Evolutionary conservation across 2,888 invertebrate species (phyloP).

Genomic region (Drosophila birchii): DNA sequence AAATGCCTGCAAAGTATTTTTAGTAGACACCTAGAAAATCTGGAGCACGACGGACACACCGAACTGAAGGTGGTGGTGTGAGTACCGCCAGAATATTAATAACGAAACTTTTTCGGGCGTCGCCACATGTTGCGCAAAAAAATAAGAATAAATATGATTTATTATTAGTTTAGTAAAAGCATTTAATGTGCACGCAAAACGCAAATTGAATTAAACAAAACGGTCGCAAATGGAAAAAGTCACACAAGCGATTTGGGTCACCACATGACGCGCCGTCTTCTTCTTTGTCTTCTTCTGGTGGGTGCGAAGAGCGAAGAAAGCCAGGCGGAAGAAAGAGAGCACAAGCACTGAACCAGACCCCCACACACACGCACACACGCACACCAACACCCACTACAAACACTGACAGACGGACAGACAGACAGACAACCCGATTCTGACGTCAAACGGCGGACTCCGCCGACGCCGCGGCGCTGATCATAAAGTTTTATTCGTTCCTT

Average conservation of each 20-base stretch:
- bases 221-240: slow-evolving; percentile 38
- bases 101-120: slow-evolving; percentile 19
- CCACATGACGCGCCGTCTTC: slow-evolving; percentile 67
- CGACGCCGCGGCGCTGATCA: slow-evolving; percentile 25
- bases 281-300: slow-evolving; percentile 20
- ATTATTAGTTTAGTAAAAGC: slow-evolving; percentile 37
- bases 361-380: slow-evolving; percentile 11
- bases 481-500: slow-evolving; percentile 23
- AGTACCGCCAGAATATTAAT: slow-evolving; percentile 20
- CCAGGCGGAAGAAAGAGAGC: slow-evolving; percentile 40
- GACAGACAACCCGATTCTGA: slow-evolving; percentile 41
- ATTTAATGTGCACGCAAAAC: slow-evolving; percentile 33
- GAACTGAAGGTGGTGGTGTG: slow-evolving; percentile 17
- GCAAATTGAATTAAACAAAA: slow-evolving; percentile 42
- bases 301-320: slow-evolving; percentile 32
- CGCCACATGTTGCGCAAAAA: slow-evolving; percentile 17
- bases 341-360: slow-evolving; percentile 23
- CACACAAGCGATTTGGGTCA: slow-evolving; percentile 68
- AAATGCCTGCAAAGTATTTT: slow-evolving; percentile 73
- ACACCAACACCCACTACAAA: slow-evolving; percentile 12
- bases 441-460: slow-evolving; percentile 37
- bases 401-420: slow-evolving; percentile 33
- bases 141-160: slow-evolving; percentile 31
- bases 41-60: slow-evolving; percentile 34
- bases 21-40: slow-evolving; percentile 58